Evolutionary conservation across 2,797 vertebrate species (phyloP), one percentile per base, ranked within the genome.

Genomic region (Delichon dasypus): DNA sequence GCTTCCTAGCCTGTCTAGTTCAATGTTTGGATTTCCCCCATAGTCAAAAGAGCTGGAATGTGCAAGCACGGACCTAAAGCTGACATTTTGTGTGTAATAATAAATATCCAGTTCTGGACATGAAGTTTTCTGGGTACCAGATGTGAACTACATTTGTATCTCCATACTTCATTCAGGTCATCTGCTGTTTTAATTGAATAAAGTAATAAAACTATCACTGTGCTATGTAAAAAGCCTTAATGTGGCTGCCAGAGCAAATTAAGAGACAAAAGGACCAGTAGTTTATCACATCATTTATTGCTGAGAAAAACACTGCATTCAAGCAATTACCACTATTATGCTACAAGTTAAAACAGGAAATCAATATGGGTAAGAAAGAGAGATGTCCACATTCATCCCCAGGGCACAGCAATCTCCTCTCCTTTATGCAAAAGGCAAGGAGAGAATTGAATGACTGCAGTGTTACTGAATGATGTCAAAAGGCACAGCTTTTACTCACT

Each of bases 281-380:
- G 71, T 94, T 95, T 96, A 91, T 94, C 94, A 94, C 85, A 73
- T 48, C 47, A 60, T 88, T 94, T 93, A 94, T 23, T 88, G 71
- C 83, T 90, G 89, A 88, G 94, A 88, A 94, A 96, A 96, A 89
- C 66, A 84, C 60, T 65, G 25, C 0, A 0, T 64, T 92, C 53
- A 53, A 70, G 80, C 85, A 82, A 96, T 94, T 96, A 95, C 66
- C 85, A 57, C 83, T 67, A 91, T 91, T 93, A 94, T 40, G 80
- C 60, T 84, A 78, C 91, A 93, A 94, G 82, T 94, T 93, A 79
- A 93, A 95, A 93, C 94, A 96, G 80, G 85, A 96, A 96, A 95
- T 96, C 92, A 94, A 79, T 94, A 93, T 65, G 74, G n/a, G 9
- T 82, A 88, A 85, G 89, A 92, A 60, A 96, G 48, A 93, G 89